A percentile compares a stretch with the other conserved stretches of the same genome.
These are phyloP conservation scores for Salvator merianae DNA, from an alignment of 2,113 vertebrate genomes.

Conservation along the genomic window DNA sequence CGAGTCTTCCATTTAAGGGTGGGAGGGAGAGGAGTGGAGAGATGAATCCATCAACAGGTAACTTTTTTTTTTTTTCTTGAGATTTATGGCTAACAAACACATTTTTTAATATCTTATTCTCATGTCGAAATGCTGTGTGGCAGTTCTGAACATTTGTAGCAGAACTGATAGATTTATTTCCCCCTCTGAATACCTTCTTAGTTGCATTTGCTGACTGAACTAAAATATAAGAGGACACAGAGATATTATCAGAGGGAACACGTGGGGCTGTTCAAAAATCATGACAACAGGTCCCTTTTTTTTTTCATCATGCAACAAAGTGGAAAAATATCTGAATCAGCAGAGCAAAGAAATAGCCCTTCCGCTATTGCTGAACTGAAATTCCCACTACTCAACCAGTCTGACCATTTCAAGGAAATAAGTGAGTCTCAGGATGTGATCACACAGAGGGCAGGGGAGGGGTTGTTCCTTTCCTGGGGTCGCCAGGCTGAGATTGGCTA, in stretches of 20 bases:
- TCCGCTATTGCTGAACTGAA: too few relatives aligned
- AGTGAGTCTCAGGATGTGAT: too few relatives aligned
- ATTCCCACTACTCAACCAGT: too few relatives aligned
- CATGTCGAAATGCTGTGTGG: neutral
- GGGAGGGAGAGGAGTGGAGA: neutral
- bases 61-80: neutral
- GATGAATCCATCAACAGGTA: neutral
- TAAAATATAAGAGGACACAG: neutral
- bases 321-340: neutral
- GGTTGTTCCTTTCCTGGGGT: too few relatives aligned
- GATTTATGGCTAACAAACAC: neutral
- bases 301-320: neutral
- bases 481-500: too few relatives aligned
- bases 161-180: neutral
- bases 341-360: neutral
- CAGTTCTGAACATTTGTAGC: neutral
- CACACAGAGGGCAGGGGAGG: too few relatives aligned
- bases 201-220: neutral
- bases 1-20: slow-evolving; percentile 13
- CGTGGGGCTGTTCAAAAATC: neutral
- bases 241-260: neutral
- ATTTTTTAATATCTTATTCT: neutral
- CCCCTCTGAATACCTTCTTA: neutral
- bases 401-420: too few relatives aligned
- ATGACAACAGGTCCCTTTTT: neutral